These are phyloP conservation scores for Miichthys miiuy DNA, from an alignment of 2,797 vertebrate genomes.

Conservation along the genomic window DNA sequence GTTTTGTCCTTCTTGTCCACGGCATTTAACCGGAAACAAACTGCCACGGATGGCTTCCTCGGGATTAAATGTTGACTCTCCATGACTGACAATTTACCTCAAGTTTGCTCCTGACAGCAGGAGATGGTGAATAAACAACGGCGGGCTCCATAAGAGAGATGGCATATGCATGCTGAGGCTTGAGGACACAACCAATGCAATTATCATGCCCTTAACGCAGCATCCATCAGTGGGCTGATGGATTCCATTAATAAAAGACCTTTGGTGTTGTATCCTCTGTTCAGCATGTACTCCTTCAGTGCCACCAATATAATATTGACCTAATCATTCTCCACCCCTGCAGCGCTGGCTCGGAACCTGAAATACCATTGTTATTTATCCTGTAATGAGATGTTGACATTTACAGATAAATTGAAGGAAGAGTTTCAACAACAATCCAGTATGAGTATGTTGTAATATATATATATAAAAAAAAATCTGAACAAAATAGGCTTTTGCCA, in stretches of 20 bases:
- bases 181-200: slow-evolving; percentile 62
- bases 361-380: slow-evolving; percentile 73
- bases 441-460: slow-evolving; percentile 29
- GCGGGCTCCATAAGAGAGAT: slow-evolving; percentile 37
- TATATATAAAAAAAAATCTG: slow-evolving; percentile 36
- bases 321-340: slow-evolving; percentile 70
- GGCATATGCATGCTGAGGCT: slow-evolving; percentile 48
- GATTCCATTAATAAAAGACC: slow-evolving; percentile 80
- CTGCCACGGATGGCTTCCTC: slow-evolving; percentile 69
- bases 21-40: slow-evolving; percentile 74
- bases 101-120: slow-evolving; percentile 70
- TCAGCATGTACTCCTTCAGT: slow-evolving; percentile 69
- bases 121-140: slow-evolving; percentile 75
- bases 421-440: slow-evolving; percentile 48
- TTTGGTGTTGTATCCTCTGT: slow-evolving; percentile 69
- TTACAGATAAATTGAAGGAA: slow-evolving; percentile 74
- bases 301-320: slow-evolving; percentile 72
- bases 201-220: slow-evolving; percentile 45
- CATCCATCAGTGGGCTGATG: slow-evolving; percentile 74
- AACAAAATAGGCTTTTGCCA: slow-evolving; percentile 10
- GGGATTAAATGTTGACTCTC: slow-evolving; percentile 83
- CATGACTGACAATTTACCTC: slow-evolving; percentile 69
- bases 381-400: slow-evolving; percentile 79
- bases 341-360: slow-evolving; percentile 55
- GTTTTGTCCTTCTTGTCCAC: slow-evolving; percentile 64